Base-by-base conservation (phyloP, 1,140 invertebrate species). In the Drosophila tristis region DNA sequence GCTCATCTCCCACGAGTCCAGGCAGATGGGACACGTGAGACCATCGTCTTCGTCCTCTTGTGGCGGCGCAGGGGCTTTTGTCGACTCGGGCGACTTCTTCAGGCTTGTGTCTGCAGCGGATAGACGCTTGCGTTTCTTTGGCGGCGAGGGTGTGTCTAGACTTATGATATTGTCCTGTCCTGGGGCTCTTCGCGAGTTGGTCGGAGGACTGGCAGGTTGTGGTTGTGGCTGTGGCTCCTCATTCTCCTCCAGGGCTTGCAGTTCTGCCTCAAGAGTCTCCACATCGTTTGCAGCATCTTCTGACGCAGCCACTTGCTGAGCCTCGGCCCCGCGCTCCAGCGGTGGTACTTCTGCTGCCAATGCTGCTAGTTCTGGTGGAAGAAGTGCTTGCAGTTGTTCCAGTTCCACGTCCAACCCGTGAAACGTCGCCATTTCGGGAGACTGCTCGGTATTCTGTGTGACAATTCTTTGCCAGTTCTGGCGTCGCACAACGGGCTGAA, bases 1-100 rank as follows among this genome's bases (percentile, higher is more conserved):
- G n/a, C 95, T 95, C 84, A 95, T 97, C 2, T 95, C 96, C 96
- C 97, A 98, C 9, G 93, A 91, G 43, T 98, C 97, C 75, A 98
- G 93, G 84, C 98, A 99, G 73, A 99, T 98, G 0, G 97, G 94
- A 80, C 98, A 99, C 0, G 93, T 94, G 74, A 95, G 93, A 11
- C 95, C 96, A 61, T 95, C 95, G 35, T 94, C 93, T 16, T 94
- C 92, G 3, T 93, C 93, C 2, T 93, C 92, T 2, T 45, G 47
- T 60, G 5, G 45, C 20, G 0, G 48, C 16, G 6, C 45, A 2
- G 2, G 29, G 42, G 0, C 42, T 47, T 51, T 61, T 7, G 44
- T 73, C 4, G 35, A 4, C 58, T 11, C 75, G 42, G 9, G 77
- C 49, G 13, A 49, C 20, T 25, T 42, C 13, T 31, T 65, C 0